Evolutionary conservation across 2,113 vertebrate genomes (phyloP).

Genomic region (Myodes glareolus): DNA sequence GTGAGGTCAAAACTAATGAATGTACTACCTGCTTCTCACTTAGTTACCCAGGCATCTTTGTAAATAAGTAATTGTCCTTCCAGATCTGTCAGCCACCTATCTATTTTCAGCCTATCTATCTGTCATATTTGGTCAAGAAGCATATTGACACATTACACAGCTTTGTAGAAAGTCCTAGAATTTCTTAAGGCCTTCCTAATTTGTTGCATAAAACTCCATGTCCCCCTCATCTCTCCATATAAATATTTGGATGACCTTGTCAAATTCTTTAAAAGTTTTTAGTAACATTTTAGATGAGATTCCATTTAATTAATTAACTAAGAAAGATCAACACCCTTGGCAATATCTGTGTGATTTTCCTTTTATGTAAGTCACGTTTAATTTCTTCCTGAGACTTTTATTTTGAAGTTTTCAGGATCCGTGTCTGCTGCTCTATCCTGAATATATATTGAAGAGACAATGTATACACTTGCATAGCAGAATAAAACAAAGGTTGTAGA

Average conservation of each 20-base stretch:
- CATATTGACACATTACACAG: neutral
- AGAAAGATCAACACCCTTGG: neutral
- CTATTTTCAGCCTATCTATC: neutral
- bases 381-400: neutral
- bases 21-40: neutral
- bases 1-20: neutral
- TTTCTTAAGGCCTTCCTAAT: neutral
- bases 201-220: neutral
- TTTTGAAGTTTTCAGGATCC: neutral
- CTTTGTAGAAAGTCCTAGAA: neutral
- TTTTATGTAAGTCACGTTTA: neutral
- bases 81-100: neutral
- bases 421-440: neutral
- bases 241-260: neutral
- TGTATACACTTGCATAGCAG: neutral
- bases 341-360: neutral
- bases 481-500: neutral
- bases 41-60: neutral
- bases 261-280: neutral
- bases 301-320: neutral
- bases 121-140: neutral
- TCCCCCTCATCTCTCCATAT: neutral
- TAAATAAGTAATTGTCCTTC: slow-evolving; percentile 1
- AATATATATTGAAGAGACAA: neutral
- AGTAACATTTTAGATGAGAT: neutral